Evolutionary conservation across 2,797 vertebrate genomes (phyloP).

Genomic region (Hippocampus kuda): DNA sequence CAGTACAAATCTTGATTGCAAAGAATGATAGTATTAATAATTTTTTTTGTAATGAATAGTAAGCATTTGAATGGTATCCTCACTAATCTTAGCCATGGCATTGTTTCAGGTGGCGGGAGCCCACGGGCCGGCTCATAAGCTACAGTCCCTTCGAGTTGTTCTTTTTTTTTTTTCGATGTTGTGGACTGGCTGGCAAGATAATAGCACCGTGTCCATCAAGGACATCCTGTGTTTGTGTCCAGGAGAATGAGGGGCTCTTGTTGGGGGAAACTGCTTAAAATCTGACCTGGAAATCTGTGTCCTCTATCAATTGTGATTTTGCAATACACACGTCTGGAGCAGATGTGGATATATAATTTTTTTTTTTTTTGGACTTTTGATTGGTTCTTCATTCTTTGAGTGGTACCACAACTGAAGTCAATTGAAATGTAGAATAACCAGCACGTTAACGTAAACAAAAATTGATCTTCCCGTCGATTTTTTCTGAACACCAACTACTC

Average conservation of each 20-base stretch:
- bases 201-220: conserved; percentile 83
- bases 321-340: conserved; percentile 37
- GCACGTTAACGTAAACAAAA: not conserved
- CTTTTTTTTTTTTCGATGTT: conserved; percentile 44
- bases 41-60: conserved; percentile 52
- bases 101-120: conserved; percentile 74
- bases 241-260: conserved; percentile 80
- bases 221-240: conserved; percentile 98
- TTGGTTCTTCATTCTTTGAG: not conserved
- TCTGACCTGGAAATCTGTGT: conserved; percentile 71
- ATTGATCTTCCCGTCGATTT: too few relatives aligned
- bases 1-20: conserved; percentile 60
- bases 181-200: conserved; percentile 76
- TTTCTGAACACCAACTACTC: not conserved
- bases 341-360: conserved; percentile 31
- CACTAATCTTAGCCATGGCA: conserved; percentile 85
- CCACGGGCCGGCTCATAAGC: conserved; percentile 78
- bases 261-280: conserved; percentile 68
- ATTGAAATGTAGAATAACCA: not conserved
- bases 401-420: too few relatives aligned
- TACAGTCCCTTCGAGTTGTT: conserved; percentile 74
- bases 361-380: not conserved
- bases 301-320: conserved; percentile 70
- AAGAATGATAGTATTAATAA: conserved; percentile 66
- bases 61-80: conserved; percentile 68